Conservation (phyloP, 2,888 invertebrate genomes). For the Phrixothrix hirtus region DNA sequence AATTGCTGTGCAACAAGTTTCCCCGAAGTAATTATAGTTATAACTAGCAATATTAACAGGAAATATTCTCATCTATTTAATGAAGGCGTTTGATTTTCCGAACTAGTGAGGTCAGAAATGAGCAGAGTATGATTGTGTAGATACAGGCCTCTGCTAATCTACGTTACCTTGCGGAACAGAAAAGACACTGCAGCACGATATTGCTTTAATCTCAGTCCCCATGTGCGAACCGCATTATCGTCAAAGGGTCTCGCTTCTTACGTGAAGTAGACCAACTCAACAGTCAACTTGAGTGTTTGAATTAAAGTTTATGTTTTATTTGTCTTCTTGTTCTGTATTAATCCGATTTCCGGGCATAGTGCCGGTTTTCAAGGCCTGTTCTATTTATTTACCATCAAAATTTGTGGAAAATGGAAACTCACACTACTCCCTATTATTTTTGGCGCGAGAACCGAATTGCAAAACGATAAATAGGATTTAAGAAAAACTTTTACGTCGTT, state of each 20-base stretch:
- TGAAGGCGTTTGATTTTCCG: conserved; percentile 17
- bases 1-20: conserved; percentile 5
- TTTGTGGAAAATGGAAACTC: too few relatives aligned
- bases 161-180: conserved; percentile 38
- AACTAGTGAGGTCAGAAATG: conserved; percentile 32
- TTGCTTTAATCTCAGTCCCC: conserved; percentile 48
- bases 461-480: conserved; percentile 4
- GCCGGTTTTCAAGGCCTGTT: too few relatives aligned
- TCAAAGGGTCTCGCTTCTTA: conserved; percentile 44
- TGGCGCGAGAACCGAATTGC: neutral
- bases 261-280: conserved; percentile 38
- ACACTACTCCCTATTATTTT: conserved; percentile 2
- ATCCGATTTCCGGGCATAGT: conserved; percentile 43
- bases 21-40: conserved; percentile 10
- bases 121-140: conserved; percentile 26
- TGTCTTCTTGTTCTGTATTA: conserved; percentile 39
- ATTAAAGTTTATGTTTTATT: conserved; percentile 20
- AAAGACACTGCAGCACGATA: conserved; percentile 49
- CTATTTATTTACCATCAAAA: too few relatives aligned
- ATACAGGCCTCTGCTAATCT: conserved; percentile 36
- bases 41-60: neutral
- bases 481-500: conserved; percentile 24
- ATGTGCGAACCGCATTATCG: conserved; percentile 40
- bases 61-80: too few relatives aligned
- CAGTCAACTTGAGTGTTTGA: conserved; percentile 35